phyloP scores from a whole-genome alignment of 2,888 invertebrate species.

The Rugalucina vietnamica region DNA sequence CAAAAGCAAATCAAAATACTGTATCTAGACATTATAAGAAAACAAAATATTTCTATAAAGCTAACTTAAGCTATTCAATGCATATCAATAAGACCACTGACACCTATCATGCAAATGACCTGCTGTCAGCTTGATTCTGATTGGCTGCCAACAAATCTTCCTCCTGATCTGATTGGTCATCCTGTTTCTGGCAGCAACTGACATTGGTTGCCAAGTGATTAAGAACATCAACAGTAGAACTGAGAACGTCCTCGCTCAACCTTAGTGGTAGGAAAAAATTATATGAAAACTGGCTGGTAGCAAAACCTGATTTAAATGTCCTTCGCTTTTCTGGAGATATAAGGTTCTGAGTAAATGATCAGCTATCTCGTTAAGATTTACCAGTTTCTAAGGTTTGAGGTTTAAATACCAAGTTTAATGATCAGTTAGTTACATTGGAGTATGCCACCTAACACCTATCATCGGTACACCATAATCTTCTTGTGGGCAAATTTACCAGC shows the following conservation, averaged over 20 bases:
- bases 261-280: constrained; percentile 38
- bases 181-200: constrained; percentile 38
- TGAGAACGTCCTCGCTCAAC: constrained; percentile 72
- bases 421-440: too few relatives aligned
- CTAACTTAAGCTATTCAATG: not conserved
- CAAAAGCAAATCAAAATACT: too few relatives aligned
- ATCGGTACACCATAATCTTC: too few relatives aligned
- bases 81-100: not conserved
- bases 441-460: too few relatives aligned
- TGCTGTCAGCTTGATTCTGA: constrained; percentile 9
- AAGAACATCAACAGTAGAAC: constrained; percentile 67
- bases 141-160: constrained; percentile 37
- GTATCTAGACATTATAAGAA: too few relatives aligned
- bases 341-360: too few relatives aligned
- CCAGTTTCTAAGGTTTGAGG: too few relatives aligned
- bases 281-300: not conserved
- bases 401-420: too few relatives aligned
- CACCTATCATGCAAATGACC: constrained; percentile 13
- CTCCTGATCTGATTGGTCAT: constrained; percentile 6
- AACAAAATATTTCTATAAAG: too few relatives aligned
- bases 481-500: too few relatives aligned
- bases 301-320: not conserved
- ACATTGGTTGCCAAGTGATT: constrained; percentile 63
- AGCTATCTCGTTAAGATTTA: too few relatives aligned
- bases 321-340: too few relatives aligned